These are phyloP conservation scores for Tragelaphus scriptus DNA, from an alignment of 2,113 vertebrate genomes.

Conservation along the genomic window DNA sequence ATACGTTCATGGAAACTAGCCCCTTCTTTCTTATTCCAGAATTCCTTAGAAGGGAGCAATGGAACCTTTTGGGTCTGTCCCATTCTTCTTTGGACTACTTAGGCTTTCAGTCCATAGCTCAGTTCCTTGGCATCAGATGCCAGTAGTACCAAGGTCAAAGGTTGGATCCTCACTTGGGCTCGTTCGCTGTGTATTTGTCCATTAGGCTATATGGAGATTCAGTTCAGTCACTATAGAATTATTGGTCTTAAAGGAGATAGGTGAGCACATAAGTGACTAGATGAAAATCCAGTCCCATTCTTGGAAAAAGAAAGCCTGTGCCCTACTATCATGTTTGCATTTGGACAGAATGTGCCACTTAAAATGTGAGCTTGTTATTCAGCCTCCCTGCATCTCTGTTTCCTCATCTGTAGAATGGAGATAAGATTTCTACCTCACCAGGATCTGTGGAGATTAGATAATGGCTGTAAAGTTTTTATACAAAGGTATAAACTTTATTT, in stretches of 20 bases:
- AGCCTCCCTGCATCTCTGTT: constrained; percentile 48
- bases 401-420: constrained; percentile 65
- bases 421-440: constrained; percentile 67
- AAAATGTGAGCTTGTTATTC: constrained; percentile 17
- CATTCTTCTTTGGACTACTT: background rate
- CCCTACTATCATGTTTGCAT: background rate
- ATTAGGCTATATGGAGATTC: background rate
- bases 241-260: background rate
- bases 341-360: background rate
- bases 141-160: background rate
- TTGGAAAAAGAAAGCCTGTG: background rate
- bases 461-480: constrained; percentile 49
- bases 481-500: constrained; percentile 57
- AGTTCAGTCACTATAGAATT: background rate
- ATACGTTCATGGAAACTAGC: background rate
- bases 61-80: background rate
- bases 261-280: background rate
- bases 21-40: background rate
- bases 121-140: background rate
- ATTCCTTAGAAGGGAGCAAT: background rate
- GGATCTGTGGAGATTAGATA: constrained; percentile 72
- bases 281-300: background rate
- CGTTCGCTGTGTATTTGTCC: background rate
- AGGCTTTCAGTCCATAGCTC: background rate
- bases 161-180: background rate